These are phyloP conservation scores for Dicaeum eximium DNA, from an alignment of 2,113 vertebrate species.

Conservation along the genomic window DNA sequence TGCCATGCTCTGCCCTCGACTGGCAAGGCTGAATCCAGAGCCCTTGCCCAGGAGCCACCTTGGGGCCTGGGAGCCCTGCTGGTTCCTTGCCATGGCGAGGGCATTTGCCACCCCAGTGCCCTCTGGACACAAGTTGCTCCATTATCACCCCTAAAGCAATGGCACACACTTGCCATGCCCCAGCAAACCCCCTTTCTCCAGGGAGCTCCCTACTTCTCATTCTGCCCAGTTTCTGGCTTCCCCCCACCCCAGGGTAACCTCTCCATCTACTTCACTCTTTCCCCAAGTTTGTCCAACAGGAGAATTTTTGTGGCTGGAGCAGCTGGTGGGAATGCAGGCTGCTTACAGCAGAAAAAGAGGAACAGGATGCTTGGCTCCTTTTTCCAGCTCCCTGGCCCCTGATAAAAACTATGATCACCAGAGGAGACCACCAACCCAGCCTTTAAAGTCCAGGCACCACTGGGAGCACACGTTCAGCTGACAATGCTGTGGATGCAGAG, in stretches of 20 bases:
- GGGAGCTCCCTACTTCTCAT: background rate
- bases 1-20: rapidly evolving
- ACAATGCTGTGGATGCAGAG: background rate
- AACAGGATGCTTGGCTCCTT: conserved; percentile 19
- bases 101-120: background rate
- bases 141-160: rapidly evolving
- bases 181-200: background rate
- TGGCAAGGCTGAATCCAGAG: rapidly evolving
- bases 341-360: background rate
- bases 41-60: background rate
- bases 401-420: background rate
- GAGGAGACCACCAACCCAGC: background rate
- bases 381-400: background rate
- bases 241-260: background rate
- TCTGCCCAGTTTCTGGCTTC: background rate
- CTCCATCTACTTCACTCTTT: background rate
- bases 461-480: background rate
- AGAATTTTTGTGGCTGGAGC: background rate
- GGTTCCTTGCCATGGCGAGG: rapidly evolving
- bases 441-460: background rate
- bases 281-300: background rate
- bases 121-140: background rate
- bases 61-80: background rate
- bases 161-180: background rate
- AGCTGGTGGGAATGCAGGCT: background rate